These are phyloP conservation scores for Muscina levida DNA, from an alignment of 2,888 invertebrate genomes.

Conservation along the genomic window DNA sequence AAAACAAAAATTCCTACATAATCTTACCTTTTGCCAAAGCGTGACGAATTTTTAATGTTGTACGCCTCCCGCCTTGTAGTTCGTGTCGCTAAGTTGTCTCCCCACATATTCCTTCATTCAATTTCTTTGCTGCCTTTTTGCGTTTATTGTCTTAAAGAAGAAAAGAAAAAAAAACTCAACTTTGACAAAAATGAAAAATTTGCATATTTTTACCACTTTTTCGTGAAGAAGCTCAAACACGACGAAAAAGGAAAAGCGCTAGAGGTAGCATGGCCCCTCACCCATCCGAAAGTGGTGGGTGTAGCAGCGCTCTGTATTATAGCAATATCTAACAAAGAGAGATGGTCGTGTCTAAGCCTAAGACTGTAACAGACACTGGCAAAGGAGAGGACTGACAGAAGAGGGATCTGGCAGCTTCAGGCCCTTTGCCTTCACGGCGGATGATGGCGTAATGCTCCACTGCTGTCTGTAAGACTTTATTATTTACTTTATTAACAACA, in stretches of 20 bases:
- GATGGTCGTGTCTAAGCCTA: background rate
- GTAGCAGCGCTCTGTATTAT: background rate
- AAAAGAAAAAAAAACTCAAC: no score
- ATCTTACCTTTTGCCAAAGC: constrained; percentile 39
- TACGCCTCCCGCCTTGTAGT: constrained; percentile 3
- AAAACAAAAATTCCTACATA: constrained; percentile 50
- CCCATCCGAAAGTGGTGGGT: background rate
- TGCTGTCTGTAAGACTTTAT: constrained; percentile 27
- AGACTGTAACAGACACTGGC: background rate
- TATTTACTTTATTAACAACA: constrained; percentile 57
- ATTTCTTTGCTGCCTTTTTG: constrained; percentile 3
- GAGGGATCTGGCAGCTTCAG: background rate
- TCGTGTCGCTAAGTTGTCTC: constrained; percentile 7
- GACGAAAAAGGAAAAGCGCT: constrained; percentile 3
- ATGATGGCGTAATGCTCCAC: background rate
- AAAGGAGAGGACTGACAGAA: background rate
- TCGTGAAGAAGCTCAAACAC: constrained; percentile 30
- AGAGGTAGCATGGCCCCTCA: background rate
- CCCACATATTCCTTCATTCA: background rate
- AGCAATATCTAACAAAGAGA: no score
- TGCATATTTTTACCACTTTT: constrained; percentile 38
- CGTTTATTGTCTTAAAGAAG: background rate
- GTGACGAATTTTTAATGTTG: constrained; percentile 59
- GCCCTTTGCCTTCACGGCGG: background rate
- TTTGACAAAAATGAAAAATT: no score